Evolutionary conservation across 2,888 invertebrate genomes (phyloP).

Genomic region (Agrotis clavis): DNA sequence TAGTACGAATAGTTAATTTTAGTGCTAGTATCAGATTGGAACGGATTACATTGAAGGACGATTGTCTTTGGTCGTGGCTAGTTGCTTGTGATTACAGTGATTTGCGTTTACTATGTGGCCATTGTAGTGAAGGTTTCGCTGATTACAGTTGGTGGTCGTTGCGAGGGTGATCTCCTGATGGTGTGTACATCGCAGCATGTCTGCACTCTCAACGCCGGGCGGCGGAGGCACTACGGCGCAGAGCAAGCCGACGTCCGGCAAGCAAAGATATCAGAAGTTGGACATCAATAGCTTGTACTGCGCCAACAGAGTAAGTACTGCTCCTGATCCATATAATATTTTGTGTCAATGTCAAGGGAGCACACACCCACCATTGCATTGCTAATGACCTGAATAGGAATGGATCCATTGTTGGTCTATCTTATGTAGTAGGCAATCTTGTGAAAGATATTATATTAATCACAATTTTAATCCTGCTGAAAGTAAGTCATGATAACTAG

Average conservation of each 20-base stretch:
- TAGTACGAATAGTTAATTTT: slow-evolving; percentile 32
- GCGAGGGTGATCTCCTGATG: slow-evolving; percentile 92
- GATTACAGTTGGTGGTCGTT: slow-evolving; percentile 90
- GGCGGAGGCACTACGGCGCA: slow-evolving; percentile 91
- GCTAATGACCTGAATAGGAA: slow-evolving; percentile 22
- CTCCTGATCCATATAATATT: slow-evolving; percentile 24
- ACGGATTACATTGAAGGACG: slow-evolving; percentile 71
- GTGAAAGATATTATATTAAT: neutral
- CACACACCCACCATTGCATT: slow-evolving; percentile 55
- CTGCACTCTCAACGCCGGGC: slow-evolving; percentile 97
- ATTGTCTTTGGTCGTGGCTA: slow-evolving; percentile 64
- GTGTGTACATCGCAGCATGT: slow-evolving; percentile 99
- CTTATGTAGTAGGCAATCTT: neutral
- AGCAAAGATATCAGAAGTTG: slow-evolving; percentile 98
- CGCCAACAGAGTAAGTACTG: slow-evolving; percentile 94
- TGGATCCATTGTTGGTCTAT: neutral
- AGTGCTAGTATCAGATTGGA: slow-evolving; percentile 43
- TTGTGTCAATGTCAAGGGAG: slow-evolving; percentile 51
- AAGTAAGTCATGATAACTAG: slow-evolving; percentile 7
- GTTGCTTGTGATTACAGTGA: slow-evolving; percentile 67
- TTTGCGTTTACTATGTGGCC: slow-evolving; percentile 64
- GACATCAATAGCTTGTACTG: slow-evolving; percentile 99
- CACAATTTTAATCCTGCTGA: too few species aligned
- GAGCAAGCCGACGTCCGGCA: slow-evolving; percentile 93
- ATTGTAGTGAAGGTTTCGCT: slow-evolving; percentile 73